Evolutionary conservation across 1,140 invertebrate species (phyloP).

Genomic region (Aphaenogaster rudis): DNA sequence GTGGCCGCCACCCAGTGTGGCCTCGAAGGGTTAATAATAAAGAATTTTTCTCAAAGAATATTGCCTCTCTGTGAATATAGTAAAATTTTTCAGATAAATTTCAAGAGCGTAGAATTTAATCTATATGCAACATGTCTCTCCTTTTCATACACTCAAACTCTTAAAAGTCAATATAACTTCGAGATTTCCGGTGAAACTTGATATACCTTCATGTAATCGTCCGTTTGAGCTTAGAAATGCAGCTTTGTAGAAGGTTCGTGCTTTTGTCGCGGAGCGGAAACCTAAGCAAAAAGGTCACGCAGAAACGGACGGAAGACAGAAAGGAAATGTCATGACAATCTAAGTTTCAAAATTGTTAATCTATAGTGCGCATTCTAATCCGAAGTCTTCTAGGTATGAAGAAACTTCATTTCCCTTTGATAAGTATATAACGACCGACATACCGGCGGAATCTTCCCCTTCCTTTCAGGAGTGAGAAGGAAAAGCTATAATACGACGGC

Average conservation of each 20-base stretch:
- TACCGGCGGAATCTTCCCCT: constrained; percentile 4
- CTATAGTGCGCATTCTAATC: constrained; percentile 28
- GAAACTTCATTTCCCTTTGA: constrained; percentile 25
- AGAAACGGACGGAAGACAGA: not conserved
- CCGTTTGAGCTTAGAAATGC: constrained; percentile 19
- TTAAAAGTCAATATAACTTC: constrained; percentile 24
- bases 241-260: not conserved
- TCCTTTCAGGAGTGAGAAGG: not conserved
- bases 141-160: not conserved
- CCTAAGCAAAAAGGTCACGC: not conserved
- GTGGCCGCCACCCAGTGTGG: no score
- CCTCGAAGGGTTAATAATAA: not conserved
- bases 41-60: not conserved
- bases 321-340: not conserved
- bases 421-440: constrained; percentile 30
- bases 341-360: constrained; percentile 53
- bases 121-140: not conserved
- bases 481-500: constrained; percentile 5
- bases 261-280: constrained; percentile 16
- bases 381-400: not conserved
- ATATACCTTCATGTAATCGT: not conserved
- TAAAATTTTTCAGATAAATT: not conserved
- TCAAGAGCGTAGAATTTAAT: not conserved
- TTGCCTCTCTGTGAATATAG: not conserved
- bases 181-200: not conserved